Conservation (phyloP, 2,113 vertebrate species). For the Pholis gunnellus region DNA sequence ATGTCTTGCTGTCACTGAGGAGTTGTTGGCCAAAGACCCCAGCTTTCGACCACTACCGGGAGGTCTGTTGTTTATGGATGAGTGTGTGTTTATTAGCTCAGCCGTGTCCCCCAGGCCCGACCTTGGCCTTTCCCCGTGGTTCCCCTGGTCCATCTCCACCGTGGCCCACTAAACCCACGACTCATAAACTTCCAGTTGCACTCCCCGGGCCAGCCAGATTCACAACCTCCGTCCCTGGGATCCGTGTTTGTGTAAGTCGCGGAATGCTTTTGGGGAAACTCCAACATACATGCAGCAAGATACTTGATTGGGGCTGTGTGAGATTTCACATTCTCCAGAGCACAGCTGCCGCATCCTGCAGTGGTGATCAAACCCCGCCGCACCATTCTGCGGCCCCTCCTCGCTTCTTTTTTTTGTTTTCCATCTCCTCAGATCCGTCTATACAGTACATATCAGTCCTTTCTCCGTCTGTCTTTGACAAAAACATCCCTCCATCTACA, state of each 20-base stretch:
- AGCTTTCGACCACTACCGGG: conserved; percentile 49
- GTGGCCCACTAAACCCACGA: conserved; percentile 53
- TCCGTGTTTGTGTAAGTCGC: conserved; percentile 60
- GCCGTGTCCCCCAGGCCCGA: conserved; percentile 51
- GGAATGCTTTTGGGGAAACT: conserved; percentile 55
- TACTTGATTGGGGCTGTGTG: conserved; percentile 49
- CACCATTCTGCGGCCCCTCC: conserved; percentile 47
- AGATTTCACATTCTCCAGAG: conserved; percentile 59
- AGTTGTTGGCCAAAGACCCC: conserved; percentile 54
- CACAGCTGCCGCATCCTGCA: conserved; percentile 63
- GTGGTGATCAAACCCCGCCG: conserved; percentile 48
- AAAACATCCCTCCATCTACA: conserved; percentile 44
- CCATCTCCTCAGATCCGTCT: conserved; percentile 52
- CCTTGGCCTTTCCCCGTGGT: conserved; percentile 55
- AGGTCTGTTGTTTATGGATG: conserved; percentile 76
- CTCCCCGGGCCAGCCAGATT: conserved; percentile 48
- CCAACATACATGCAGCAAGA: conserved; percentile 59
- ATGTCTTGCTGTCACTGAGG: conserved; percentile 59
- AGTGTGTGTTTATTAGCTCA: conserved; percentile 74
- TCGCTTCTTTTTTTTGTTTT: conserved; percentile 38
- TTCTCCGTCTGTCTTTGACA: conserved; percentile 27
- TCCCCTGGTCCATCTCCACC: conserved; percentile 49
- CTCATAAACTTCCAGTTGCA: conserved; percentile 65
- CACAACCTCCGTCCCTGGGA: conserved; percentile 48
- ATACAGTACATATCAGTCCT: conserved; percentile 46